phyloP scores from a whole-genome alignment of 2,797 vertebrate species.

The Sus cebifrons region DNA sequence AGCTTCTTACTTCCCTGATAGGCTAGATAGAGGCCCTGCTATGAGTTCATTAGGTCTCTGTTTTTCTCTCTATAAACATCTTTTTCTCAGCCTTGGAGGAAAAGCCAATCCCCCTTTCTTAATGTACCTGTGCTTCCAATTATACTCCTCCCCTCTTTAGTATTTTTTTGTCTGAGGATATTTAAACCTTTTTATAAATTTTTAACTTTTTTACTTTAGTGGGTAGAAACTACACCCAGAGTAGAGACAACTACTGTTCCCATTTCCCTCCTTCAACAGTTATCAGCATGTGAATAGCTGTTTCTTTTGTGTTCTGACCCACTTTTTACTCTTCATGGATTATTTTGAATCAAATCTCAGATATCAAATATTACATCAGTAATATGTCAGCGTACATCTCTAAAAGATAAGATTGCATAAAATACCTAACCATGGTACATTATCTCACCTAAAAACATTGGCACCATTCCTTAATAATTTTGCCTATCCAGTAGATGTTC shows the following conservation, averaged over 20 bases:
- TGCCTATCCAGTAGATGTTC: neutral
- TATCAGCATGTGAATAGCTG: neutral
- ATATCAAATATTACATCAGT: slow-evolving; percentile 35
- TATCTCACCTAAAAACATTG: neutral
- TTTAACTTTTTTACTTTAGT: neutral
- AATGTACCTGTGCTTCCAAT: neutral
- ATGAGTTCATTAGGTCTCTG: neutral
- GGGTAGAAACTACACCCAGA: neutral
- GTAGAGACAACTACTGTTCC: neutral
- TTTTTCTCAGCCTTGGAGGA: slow-evolving; percentile 12
- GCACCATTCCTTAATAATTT: neutral
- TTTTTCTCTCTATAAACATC: neutral
- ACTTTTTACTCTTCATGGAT: neutral
- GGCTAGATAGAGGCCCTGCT: neutral
- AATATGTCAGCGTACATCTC: neutral
- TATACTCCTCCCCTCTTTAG: neutral
- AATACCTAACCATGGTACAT: neutral
- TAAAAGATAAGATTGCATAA: neutral
- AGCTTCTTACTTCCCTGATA: neutral
- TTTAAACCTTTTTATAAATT: neutral
- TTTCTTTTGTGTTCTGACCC: neutral
- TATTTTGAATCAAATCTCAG: slow-evolving; percentile 32
- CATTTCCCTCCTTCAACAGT: neutral
- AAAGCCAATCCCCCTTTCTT: neutral
- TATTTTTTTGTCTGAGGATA: neutral